Percentiles rank a stretch among this genome's conserved stretches.
phyloP scores from a whole-genome alignment of 1,140 invertebrate genomes.

The Carposina sasakii region DNA sequence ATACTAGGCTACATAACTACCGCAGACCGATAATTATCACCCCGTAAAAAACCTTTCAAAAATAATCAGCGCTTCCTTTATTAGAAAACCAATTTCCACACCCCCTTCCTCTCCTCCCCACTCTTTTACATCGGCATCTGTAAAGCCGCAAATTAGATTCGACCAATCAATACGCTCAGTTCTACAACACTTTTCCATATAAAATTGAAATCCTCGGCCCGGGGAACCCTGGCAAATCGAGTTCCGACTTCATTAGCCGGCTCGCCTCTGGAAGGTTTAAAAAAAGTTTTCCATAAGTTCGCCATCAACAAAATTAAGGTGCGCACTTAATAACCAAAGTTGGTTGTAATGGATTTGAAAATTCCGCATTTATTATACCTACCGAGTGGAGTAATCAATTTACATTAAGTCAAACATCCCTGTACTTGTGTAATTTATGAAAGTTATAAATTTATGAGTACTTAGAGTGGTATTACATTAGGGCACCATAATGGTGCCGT shows the following conservation, averaged over 20 bases:
- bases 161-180: conserved; percentile 28
- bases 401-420: conserved; percentile 34
- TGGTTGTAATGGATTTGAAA: conserved; percentile 60
- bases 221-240: too few species aligned
- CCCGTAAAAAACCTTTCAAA: too few species aligned
- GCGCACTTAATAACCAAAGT: conserved; percentile 61
- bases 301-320: conserved; percentile 66
- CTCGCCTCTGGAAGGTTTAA: conserved; percentile 26
- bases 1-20: too few species aligned
- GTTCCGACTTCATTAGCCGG: conserved; percentile 18
- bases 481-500: too few species aligned
- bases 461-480: too few species aligned
- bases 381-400: conserved; percentile 44
- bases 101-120: too few species aligned
- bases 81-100: too few species aligned
- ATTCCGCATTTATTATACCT: conserved; percentile 60
- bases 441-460: too few species aligned
- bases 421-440: conserved; percentile 13
- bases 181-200: conserved; percentile 1
- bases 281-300: conserved; percentile 58
- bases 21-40: too few species aligned
- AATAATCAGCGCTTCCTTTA: too few species aligned
- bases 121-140: conserved; percentile 8
- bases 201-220: too few species aligned
- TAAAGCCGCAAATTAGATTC: conserved; percentile 31